A percentile compares a stretch with the other conserved stretches of the same genome.
Conservation (phyloP, 2,888 invertebrate species). For the Ferrisia virgata region DNA sequence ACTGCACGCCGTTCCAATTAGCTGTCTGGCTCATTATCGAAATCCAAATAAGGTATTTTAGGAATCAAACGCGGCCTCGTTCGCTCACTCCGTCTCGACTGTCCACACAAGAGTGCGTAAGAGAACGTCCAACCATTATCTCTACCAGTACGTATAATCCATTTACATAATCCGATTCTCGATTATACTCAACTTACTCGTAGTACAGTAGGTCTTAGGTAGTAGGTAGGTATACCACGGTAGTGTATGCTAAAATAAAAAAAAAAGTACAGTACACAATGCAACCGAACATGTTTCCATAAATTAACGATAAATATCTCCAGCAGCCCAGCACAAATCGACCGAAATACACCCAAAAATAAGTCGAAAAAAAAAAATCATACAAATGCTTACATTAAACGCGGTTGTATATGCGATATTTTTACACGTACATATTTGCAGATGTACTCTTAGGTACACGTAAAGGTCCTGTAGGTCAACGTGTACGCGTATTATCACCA, state of each 20-base stretch:
- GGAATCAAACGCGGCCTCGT: background rate
- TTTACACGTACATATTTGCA: background rate
- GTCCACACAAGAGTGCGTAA: background rate
- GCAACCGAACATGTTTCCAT: background rate
- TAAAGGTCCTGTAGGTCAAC: too few species aligned
- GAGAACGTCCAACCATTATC: background rate
- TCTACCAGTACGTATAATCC: background rate
- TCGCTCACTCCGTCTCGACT: background rate
- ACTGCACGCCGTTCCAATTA: conserved; percentile 15
- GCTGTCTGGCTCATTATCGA: conserved; percentile 12
- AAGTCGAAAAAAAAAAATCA: background rate
- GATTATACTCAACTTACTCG: background rate
- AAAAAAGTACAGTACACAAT: background rate
- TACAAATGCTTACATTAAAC: background rate
- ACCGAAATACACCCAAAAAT: background rate
- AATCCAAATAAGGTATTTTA: conserved; percentile 21
- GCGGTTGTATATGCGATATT: too few species aligned
- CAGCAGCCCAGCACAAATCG: background rate
- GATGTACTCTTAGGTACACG: background rate
- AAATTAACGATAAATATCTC: conserved; percentile 1
- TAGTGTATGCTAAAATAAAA: too few species aligned
- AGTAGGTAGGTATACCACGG: too few species aligned
- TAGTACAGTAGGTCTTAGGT: too few species aligned
- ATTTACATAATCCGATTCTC: conserved; percentile 28
- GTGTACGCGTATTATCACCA: background rate